phyloP scores from a whole-genome alignment of 2,113 vertebrate genomes.

The Progne subis region DNA sequence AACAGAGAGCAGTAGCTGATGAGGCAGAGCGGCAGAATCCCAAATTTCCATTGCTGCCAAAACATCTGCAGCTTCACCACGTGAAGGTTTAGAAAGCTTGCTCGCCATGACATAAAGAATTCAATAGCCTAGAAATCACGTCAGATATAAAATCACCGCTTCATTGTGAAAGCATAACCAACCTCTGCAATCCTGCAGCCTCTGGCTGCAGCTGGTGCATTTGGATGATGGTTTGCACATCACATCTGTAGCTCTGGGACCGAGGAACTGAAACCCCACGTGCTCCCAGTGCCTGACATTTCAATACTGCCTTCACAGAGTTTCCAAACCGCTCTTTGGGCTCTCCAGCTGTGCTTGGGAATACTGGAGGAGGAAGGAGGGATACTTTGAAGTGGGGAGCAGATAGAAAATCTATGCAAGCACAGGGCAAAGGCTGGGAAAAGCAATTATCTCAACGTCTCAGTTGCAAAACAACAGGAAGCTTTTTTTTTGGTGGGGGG shows the following conservation, averaged over 20 bases:
- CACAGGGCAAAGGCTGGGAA: neutral
- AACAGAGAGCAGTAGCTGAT: neutral
- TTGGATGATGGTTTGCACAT: neutral
- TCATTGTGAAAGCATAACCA: neutral
- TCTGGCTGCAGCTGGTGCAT: neutral
- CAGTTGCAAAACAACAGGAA: neutral
- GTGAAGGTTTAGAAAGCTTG: neutral
- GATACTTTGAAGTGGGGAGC: neutral
- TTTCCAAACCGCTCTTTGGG: neutral
- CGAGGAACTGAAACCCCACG: neutral
- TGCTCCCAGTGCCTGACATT: neutral
- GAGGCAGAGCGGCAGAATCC: neutral
- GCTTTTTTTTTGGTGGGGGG: neutral
- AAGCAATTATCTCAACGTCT: neutral
- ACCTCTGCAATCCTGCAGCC: neutral
- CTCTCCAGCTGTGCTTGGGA: neutral
- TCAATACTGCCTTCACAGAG: neutral
- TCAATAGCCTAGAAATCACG: neutral
- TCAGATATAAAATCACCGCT: neutral
- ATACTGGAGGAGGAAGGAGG: neutral
- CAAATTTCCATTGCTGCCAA: neutral
- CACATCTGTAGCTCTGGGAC: neutral
- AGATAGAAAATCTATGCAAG: neutral
- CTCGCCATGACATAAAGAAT: neutral
- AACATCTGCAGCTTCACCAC: neutral